These are phyloP conservation scores for Trichonephila clavipes DNA, from an alignment of 1,140 invertebrate species.

Conservation along the genomic window DNA sequence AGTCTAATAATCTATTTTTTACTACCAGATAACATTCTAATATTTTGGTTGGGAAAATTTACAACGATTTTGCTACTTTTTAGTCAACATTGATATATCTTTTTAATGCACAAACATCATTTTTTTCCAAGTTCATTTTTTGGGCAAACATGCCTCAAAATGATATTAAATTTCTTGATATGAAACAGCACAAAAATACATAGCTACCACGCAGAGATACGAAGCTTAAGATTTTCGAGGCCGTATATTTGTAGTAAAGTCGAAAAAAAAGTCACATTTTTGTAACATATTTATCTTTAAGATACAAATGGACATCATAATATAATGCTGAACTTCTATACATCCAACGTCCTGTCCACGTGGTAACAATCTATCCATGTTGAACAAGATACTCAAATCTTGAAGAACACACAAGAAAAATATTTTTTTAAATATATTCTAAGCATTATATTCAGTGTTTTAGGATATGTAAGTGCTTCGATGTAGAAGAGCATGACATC, in stretches of 20 bases:
- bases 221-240: conserved; percentile 24
- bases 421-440: conserved; percentile 51
- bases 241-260: background rate
- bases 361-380: conserved; percentile 42
- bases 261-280: background rate
- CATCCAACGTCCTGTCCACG: conserved; percentile 35
- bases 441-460: conserved; percentile 62
- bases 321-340: background rate
- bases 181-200: conserved; percentile 67
- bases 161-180: conserved; percentile 58
- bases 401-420: conserved; percentile 62
- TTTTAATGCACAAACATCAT: conserved; percentile 23
- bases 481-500: conserved; percentile 59
- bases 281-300: background rate
- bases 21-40: background rate
- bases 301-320: background rate
- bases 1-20: conserved; percentile 4
- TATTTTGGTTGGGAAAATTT: conserved; percentile 21
- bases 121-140: background rate
- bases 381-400: conserved; percentile 22
- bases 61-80: conserved; percentile 10
- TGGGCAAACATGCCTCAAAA: conserved; percentile 34
- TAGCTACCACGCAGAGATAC: conserved; percentile 56
- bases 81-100: conserved; percentile 43
- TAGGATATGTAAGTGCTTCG: conserved; percentile 75